Evolutionary conservation across 2,113 vertebrate species (phyloP), one percentile per base, ranked within the genome.

Genomic region (Malurus melanocephalus): DNA sequence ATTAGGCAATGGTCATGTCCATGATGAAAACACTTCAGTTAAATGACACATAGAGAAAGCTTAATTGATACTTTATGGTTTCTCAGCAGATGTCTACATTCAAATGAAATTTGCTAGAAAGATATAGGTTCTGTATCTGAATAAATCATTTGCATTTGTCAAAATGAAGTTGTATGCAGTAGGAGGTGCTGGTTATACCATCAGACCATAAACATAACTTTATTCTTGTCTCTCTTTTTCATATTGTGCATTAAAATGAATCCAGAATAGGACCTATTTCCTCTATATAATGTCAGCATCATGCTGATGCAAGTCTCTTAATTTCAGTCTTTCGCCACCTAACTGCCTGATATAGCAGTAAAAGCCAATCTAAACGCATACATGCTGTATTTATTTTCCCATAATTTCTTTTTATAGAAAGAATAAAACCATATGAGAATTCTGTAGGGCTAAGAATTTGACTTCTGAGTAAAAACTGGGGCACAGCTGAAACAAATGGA

Each of bases 51-150:
- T 30, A 92, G 67, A 80, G 75, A 90, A 95, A 94, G 87, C 89
- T 85, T 93, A 94, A 95, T 89, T 92, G 93, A 81, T 95, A 81
- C 81, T 95, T 90, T 82, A 74, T 77, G 35, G n/a, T 77, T 93
- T 93, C 71, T 95, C 85, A 71, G 81, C 93, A 90, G 87, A 94
- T 95, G 91, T 94, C 90, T 85, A 30, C 48, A 82, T 89, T 93
- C 67, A 95, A 79, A 87, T 55, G 60, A 69, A 91, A 74, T 85
- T 93, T 92, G 24, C 38, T 84, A 82, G 80, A 82, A 94, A 87
- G 59, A 85, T 75, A 38, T 76, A 88, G 62, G 60, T 87, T 87
- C 48, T 65, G 23, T 69, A 82, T 85, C 64, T 92, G 89, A 90
- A 92, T 87, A 92, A 82, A 80, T 89, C 16, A 89, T 85, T 79